Evolutionary conservation across 2,797 vertebrate species (phyloP), one percentile per base, ranked within the genome.

Genomic region (Aeoliscus strigatus): DNA sequence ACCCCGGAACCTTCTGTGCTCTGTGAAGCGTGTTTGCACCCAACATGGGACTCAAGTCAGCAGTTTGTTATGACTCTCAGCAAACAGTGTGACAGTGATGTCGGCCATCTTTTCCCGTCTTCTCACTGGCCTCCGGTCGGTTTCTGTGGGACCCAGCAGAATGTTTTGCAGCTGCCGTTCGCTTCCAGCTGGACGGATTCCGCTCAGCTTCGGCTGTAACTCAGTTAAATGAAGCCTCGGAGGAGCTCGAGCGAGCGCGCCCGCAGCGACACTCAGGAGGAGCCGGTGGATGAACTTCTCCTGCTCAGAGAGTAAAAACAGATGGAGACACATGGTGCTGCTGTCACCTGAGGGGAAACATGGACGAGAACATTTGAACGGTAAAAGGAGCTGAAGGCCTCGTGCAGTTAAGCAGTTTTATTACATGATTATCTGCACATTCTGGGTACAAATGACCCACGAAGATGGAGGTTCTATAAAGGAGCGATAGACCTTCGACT

Each of bases 191-290:
- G 71, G 82, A 80, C 61, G 69, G 75, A 81, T 82, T 79, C n/a
- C 73, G 60, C 37, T 8, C 15, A 5, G 69, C 73, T 78, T 77
- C 66, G 57, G 50, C 72, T 68, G 65, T 66, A 73, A 78, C 73
- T 76, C 75, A 70, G 77, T 75, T 73, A 82, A 81, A 85, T 76
- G 72, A 77, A 80, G 63, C 75, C 81, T 72, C 59, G 55, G 64
- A 83, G 81, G 68, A 70, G 66, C 18, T 5, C 9, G 56, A 58
- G 43, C 50, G 66, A 73, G 69, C 62, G 64, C 1, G 41, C 63
- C 67, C 10, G 34, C 60, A 74, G 66, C 39, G 33, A 47, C 55
- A 43, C 67, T 73, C 63, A 26, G 53, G 42, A 47, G 50, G 45
- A 69, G 43, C 60, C 57, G 64, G 35, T 16, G 41, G 52, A 75